Base-by-base conservation (phyloP, 1,140 invertebrate genomes). In the Micrasema minimum region DNA sequence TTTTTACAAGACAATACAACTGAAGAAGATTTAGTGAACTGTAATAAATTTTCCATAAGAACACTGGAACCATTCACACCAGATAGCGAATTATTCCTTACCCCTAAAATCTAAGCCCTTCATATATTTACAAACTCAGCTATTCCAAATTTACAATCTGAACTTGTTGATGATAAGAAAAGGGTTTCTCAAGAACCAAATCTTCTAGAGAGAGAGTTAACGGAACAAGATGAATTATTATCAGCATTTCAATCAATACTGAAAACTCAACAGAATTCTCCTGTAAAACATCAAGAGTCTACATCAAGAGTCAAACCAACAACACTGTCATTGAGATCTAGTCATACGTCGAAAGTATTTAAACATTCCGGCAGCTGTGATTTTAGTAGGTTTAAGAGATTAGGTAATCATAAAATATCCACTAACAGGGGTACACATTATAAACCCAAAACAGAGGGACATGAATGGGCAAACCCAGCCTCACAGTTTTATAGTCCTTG, bases 291-390 rank as follows among this genome's bases (percentile, higher is more conserved):
- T 7, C n/a, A n/a, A n/a, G 71, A 70, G 74, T 61, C 59, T 55
- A 31, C 72, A 16, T 76, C 76, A 66, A 76, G 74, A 31, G 78
- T 69, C 55, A 83, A 83, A 64, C 81, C 80, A 22, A 82, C 80
- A 69, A 78, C 81, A 18, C 74, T 83, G 51, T 78, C 78, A 69
- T 78, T 83, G 70, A 75, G 74, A 75, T 83, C 80, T 81, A 82
- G 78, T 81, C 80, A 82, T 74, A 78, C 74, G 73, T 77, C 77
- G 62, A 80, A 82, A 80, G 74, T 75, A 51, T 71, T 78, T 53
- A 79, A 80, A 78, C 80, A 82, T 81, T 81, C 80, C 78, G 79
- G 74, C 72, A 81, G 77, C 79, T 80, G 78, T 80, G 79, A 81
- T 79, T 80, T 77, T 77, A 73, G 38, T 62, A 62, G 57, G 45